These are phyloP conservation scores for Peromyscus polionotus DNA, from an alignment of 2,113 vertebrate genomes.

Conservation along the genomic window DNA sequence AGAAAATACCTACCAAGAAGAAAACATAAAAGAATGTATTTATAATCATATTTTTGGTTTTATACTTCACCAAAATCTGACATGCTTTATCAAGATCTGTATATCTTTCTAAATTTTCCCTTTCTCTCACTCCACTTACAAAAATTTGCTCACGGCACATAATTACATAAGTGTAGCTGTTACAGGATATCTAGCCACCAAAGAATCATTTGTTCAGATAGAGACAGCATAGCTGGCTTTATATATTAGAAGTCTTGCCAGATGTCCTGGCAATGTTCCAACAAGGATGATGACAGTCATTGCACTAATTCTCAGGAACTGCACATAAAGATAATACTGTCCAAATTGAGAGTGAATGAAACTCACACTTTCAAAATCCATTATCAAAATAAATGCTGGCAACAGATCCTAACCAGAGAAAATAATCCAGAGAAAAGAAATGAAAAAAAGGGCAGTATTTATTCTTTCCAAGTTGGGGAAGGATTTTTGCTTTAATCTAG, in stretches of 20 bases:
- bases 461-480: background rate
- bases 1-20: conserved; percentile 21
- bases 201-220: conserved; percentile 7
- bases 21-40: conserved; percentile 36
- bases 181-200: conserved; percentile 39
- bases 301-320: conserved; percentile 43
- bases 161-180: conserved; percentile 54
- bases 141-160: conserved; percentile 31
- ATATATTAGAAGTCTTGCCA: conserved; percentile 25
- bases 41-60: conserved; percentile 17
- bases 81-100: background rate
- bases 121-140: background rate
- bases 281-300: background rate
- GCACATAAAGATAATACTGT: conserved; percentile 4
- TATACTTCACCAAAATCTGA: conserved; percentile 30
- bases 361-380: conserved; percentile 18
- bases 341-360: conserved; percentile 23
- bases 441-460: background rate
- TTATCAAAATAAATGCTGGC: conserved; percentile 50
- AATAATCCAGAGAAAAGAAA: background rate
- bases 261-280: conserved; percentile 34
- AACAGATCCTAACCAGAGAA: conserved; percentile 3
- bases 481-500: background rate
- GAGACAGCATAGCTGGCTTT: conserved; percentile 44
- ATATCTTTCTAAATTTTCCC: conserved; percentile 32